phyloP scores from a whole-genome alignment of 2,113 vertebrate species.

The Lota lota region DNA sequence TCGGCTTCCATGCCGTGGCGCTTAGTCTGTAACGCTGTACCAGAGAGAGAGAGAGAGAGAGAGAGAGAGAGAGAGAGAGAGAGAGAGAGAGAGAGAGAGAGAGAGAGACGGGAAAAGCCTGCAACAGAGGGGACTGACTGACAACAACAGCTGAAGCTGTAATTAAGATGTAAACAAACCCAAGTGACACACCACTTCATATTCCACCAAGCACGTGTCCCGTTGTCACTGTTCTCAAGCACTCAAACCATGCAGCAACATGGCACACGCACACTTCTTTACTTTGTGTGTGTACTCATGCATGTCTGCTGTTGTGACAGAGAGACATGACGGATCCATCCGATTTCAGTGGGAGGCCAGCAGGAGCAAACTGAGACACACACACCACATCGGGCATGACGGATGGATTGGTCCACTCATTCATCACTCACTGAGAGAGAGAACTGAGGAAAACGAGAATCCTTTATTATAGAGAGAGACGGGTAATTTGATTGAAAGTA shows the following conservation, averaged over 20 bases:
- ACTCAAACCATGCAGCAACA: background rate
- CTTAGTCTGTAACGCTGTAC: background rate
- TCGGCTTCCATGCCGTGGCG: too few relatives aligned
- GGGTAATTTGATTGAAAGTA: too few relatives aligned
- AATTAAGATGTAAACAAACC: too few relatives aligned
- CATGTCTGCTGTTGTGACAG: conserved; percentile 60
- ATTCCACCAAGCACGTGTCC: too few relatives aligned
- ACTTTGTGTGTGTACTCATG: conserved; percentile 22
- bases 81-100: conserved; percentile 9
- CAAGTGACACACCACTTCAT: too few relatives aligned
- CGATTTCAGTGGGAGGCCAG: conserved; percentile 55
- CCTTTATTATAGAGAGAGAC: too few relatives aligned
- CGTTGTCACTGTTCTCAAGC: background rate
- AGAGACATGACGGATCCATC: conserved; percentile 59
- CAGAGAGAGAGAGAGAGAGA: conserved; percentile 3
- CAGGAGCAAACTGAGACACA: conserved; percentile 12
- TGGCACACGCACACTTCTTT: too few relatives aligned
- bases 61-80: conserved; percentile 6
- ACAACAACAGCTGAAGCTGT: too few relatives aligned
- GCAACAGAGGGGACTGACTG: background rate
- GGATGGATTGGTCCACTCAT: conserved; percentile 34
- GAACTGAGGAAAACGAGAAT: too few relatives aligned
- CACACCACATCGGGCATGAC: conserved; percentile 39
- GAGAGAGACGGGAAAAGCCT: background rate
- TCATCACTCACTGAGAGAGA: conserved; percentile 47